Evolutionary conservation across 2,113 vertebrate genomes (phyloP).

Genomic region (Misgurnus anguillicaudatus): DNA sequence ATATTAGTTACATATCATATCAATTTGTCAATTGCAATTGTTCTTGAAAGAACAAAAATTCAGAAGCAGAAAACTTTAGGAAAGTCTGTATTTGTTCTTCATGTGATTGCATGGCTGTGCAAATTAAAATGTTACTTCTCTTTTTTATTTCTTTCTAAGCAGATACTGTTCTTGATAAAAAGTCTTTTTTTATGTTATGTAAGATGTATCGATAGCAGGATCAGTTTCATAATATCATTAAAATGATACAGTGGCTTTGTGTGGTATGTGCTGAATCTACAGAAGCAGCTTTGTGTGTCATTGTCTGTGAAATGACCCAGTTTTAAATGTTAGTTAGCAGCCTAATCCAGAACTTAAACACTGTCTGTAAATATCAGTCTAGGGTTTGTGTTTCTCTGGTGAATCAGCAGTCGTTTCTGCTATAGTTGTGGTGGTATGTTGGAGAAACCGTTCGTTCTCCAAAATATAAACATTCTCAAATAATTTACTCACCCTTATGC

Average conservation of each 20-base stretch:
- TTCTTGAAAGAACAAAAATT: too few relatives aligned
- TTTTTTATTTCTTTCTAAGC: too few relatives aligned
- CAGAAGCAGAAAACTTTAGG: too few relatives aligned
- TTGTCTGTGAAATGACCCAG: slow-evolving; percentile 37
- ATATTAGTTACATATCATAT: too few relatives aligned
- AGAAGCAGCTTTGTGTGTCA: slow-evolving; percentile 15
- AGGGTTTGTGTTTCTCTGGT: slow-evolving; percentile 6
- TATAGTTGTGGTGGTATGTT: too few relatives aligned
- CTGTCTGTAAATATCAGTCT: slow-evolving; percentile 29
- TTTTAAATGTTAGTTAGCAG: slow-evolving; percentile 37
- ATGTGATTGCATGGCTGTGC: too few relatives aligned
- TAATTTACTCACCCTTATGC: too few relatives aligned
- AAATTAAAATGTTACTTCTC: too few relatives aligned
- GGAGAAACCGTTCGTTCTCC: too few relatives aligned
- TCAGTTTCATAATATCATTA: slow-evolving; percentile 29
- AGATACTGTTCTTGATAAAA: neutral
- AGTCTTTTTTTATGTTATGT: slow-evolving; percentile 21
- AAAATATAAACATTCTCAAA: too few relatives aligned
- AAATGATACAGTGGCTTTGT: slow-evolving; percentile 25
- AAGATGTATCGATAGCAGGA: neutral
- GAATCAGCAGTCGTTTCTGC: neutral
- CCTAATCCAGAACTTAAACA: slow-evolving; percentile 34
- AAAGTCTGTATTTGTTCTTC: too few relatives aligned
- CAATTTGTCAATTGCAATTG: too few relatives aligned
- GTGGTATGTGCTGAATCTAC: neutral